Percentiles rank a stretch among this genome's conserved stretches.
Conservation (phyloP, 2,888 invertebrate genomes). For the Agriopis marginaria region DNA sequence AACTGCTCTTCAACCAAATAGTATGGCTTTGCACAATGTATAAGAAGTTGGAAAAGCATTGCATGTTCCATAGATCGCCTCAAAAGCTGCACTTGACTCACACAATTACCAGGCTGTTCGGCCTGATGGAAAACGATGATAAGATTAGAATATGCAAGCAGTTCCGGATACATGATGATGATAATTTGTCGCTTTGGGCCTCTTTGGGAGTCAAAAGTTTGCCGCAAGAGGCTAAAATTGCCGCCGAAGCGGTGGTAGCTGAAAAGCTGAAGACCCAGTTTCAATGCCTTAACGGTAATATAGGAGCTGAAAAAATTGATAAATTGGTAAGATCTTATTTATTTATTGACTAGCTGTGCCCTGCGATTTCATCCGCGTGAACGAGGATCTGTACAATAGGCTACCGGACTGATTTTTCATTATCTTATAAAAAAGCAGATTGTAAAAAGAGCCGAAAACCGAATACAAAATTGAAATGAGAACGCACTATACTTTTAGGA, state of each 20-base stretch:
- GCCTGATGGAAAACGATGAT: slow-evolving; percentile 58
- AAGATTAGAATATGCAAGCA: slow-evolving; percentile 60
- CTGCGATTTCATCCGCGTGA: too few species aligned
- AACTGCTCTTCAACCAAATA: slow-evolving; percentile 59
- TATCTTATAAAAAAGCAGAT: too few species aligned
- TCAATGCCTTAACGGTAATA: slow-evolving; percentile 23
- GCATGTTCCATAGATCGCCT: slow-evolving; percentile 60
- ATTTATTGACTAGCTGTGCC: neutral
- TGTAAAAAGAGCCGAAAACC: too few species aligned
- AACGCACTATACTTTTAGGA: too few species aligned
- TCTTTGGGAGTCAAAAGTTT: slow-evolving; percentile 61
- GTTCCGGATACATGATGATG: slow-evolving; percentile 56
- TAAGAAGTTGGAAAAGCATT: slow-evolving; percentile 57
- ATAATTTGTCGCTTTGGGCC: slow-evolving; percentile 61
- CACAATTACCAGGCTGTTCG: slow-evolving; percentile 62
- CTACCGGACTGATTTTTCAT: too few species aligned
- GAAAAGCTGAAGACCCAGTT: slow-evolving; percentile 51
- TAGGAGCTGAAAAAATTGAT: slow-evolving; percentile 39
- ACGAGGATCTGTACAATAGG: too few species aligned
- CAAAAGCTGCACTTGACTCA: slow-evolving; percentile 63
- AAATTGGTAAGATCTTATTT: slow-evolving; percentile 27
- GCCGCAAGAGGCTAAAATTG: slow-evolving; percentile 52
- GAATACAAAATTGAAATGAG: too few species aligned
- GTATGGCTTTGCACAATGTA: slow-evolving; percentile 63
- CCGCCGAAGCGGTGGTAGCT: slow-evolving; percentile 50